Percentiles rank a stretch among this genome's conserved stretches.
phyloP scores from a whole-genome alignment of 2,797 vertebrate species.

The Mus spretus region DNA sequence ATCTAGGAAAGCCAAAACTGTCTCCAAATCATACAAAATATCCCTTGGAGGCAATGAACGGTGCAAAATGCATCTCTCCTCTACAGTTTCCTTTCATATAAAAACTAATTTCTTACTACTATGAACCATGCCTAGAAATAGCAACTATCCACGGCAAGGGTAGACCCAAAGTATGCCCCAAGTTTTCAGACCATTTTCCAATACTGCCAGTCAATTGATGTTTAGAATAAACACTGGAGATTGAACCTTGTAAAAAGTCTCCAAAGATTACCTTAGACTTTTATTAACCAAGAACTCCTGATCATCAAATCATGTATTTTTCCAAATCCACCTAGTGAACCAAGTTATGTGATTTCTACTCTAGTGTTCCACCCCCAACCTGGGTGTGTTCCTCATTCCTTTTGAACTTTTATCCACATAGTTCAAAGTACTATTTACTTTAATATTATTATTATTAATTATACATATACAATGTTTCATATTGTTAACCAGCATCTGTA shows the following conservation, averaged over 20 bases:
- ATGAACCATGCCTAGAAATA: conserved; percentile 27
- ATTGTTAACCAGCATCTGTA: neutral
- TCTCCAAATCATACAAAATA: neutral
- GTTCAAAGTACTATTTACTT: neutral
- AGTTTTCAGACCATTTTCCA: neutral
- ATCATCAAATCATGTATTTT: neutral
- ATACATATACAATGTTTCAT: neutral
- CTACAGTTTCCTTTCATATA: neutral
- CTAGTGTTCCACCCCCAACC: neutral
- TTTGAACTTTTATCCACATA: neutral
- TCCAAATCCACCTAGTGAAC: neutral
- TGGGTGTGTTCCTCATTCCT: neutral
- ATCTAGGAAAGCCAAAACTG: neutral
- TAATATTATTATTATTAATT: neutral
- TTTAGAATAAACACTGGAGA: neutral
- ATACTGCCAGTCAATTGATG: neutral
- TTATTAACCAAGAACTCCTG: conserved; percentile 2
- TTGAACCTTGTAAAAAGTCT: conserved; percentile 15
- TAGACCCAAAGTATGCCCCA: neutral
- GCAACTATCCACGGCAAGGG: neutral
- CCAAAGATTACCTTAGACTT: neutral
- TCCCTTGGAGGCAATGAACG: neutral
- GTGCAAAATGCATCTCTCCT: neutral
- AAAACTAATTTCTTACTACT: conserved; percentile 28
- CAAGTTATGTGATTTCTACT: neutral